Base-by-base conservation (phyloP, 2,888 invertebrate genomes). In the Neuroscelio doddi region DNA sequence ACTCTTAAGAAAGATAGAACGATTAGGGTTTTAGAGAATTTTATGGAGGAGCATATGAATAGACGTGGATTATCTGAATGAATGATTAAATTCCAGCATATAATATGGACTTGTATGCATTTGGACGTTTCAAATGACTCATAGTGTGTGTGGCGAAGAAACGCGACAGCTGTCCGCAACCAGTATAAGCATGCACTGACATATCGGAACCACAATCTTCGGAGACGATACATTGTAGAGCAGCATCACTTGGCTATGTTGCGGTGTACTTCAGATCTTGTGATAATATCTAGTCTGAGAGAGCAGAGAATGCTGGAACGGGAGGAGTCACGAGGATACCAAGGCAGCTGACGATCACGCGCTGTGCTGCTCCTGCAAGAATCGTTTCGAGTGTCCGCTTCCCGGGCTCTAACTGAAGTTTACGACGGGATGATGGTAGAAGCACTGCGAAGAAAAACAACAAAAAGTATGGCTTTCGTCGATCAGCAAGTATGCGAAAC, bases 111-210 rank as follows among this genome's bases (percentile, higher is more conserved):
- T 38, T 15, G 12, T 10, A 15, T 15, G 38, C n/a, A 15, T 38
- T 10, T 15, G 14, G 27, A 32, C 24, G 34, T 36, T 32, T 29
- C 50, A 39, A 49, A 12, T 17, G 17, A 29, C 8, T 24, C 26
- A 2, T 3, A 38, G 47, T 36, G 39, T 44, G 53, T 45, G 42
- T 17, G 42, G 2, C 50, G 26, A 27, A 17, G 36, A 34, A 12
- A 9, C 61, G 61, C 61, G 65, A 65, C 65, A 61, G 56, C 59
- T 65, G 65, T 65, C 65, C 57, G 58, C 56, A 56, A 49, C 39
- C 61, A 41, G 49, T 52, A 56, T 42, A 59, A 59, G 53, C 57
- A 58, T 52, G 59, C 44, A 46, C 51, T 32, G 16, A 27, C 44
- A 26, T 64, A 51, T 59, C 59, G 45, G 34, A 44, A 27, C 56